Conservation (phyloP, 2,888 invertebrate species). For the Blastobasis lacticolella region DNA sequence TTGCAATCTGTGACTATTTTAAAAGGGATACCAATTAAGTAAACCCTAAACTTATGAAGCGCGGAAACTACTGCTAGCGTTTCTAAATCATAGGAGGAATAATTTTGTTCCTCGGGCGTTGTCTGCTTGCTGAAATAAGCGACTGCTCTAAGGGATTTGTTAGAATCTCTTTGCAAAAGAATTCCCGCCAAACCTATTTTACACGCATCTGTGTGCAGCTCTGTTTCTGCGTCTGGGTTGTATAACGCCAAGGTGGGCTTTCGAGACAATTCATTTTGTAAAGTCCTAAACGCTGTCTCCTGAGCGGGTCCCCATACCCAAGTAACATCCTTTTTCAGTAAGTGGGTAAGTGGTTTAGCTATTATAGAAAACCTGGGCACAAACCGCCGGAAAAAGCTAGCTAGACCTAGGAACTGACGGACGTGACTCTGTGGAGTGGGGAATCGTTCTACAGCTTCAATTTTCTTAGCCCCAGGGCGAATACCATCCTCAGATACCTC, state of each 20-base stretch:
- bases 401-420: constrained; percentile 14
- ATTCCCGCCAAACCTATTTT: constrained; percentile 9
- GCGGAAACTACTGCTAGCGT: constrained; percentile 12
- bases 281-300: constrained; percentile 3
- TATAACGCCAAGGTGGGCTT: constrained; percentile 6
- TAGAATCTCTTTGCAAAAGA: constrained; percentile 3
- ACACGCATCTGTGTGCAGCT: constrained; percentile 9
- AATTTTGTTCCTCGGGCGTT: constrained; percentile 5
- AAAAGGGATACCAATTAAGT: constrained; percentile 10
- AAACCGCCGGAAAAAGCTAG: constrained; percentile 15
- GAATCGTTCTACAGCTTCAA: constrained; percentile 11
- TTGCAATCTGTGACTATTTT: constrained; percentile 14
- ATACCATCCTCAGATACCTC: constrained; percentile 9
- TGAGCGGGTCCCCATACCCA: constrained; percentile 15
- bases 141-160: constrained; percentile 4
- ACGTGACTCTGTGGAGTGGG: constrained; percentile 9
- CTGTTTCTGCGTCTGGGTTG: constrained; percentile 2
- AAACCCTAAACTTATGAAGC: constrained; percentile 8
- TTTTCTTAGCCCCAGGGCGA: constrained; percentile 11
- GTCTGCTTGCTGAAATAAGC: constrained; percentile 12
- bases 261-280: constrained; percentile 1
- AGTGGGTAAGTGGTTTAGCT: constrained; percentile 8
- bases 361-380: constrained; percentile 10
- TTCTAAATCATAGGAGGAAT: constrained; percentile 10
- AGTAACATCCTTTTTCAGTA: constrained; percentile 9